phyloP scores from a whole-genome alignment of 1,140 invertebrate species.

The Leptinotarsa defecta region DNA sequence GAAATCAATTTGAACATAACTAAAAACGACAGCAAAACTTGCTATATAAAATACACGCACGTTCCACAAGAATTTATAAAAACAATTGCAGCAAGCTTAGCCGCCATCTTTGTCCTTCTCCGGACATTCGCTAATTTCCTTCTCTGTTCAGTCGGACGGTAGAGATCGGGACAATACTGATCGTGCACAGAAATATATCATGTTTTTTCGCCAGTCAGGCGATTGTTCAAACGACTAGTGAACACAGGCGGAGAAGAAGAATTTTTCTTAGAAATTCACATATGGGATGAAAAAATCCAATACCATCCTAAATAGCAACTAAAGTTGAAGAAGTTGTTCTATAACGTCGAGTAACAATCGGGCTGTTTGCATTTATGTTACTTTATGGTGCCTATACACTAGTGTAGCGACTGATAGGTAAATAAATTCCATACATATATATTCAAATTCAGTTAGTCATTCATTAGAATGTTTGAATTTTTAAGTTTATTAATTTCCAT shows the following conservation, averaged over 20 bases:
- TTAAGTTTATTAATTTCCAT: too few relatives aligned
- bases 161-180: constrained; percentile 30
- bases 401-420: too few relatives aligned
- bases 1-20: constrained; percentile 51
- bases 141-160: constrained; percentile 28
- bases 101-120: constrained; percentile 23
- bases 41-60: constrained; percentile 51
- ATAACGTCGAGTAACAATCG: too few relatives aligned
- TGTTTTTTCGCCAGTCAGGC: constrained; percentile 27
- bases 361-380: too few relatives aligned
- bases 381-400: too few relatives aligned
- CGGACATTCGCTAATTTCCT: neutral
- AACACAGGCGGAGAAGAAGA: neutral
- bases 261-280: neutral
- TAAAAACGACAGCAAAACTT: constrained; percentile 46
- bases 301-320: too few relatives aligned
- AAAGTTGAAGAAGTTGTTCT: too few relatives aligned
- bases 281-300: too few relatives aligned
- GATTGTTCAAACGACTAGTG: constrained; percentile 15
- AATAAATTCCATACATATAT: too few relatives aligned
- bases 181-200: constrained; percentile 29
- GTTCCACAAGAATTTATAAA: constrained; percentile 47
- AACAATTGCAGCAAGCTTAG: constrained; percentile 40
- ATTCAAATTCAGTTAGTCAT: too few relatives aligned
- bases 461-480: too few relatives aligned